Percentiles rank a stretch among this genome's conserved stretches.
phyloP scores from a whole-genome alignment of 2,888 invertebrate species.

The Athalia cordata region DNA sequence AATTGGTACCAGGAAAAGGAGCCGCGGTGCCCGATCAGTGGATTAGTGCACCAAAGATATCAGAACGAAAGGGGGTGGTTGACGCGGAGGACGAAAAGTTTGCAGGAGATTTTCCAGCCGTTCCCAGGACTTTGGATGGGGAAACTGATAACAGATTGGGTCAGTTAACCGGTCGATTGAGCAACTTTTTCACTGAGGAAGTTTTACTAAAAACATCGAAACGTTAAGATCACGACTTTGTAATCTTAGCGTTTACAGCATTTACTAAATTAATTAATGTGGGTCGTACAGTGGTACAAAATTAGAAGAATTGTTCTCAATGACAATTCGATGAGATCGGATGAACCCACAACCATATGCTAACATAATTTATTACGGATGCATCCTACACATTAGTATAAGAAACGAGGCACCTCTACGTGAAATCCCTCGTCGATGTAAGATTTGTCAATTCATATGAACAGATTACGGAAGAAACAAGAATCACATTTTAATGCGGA shows the following conservation, averaged over 20 bases:
- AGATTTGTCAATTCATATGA: background rate
- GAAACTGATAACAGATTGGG: conserved; percentile 55
- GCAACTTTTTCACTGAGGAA: conserved; percentile 64
- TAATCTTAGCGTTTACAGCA: background rate
- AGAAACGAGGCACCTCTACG: background rate
- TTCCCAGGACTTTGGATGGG: conserved; percentile 33
- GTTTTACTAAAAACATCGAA: conserved; percentile 63
- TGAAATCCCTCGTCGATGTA: background rate
- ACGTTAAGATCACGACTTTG: background rate
- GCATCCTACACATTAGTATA: conserved; percentile 14
- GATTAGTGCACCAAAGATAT: background rate
- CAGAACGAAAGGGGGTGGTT: background rate
- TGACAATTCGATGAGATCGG: background rate
- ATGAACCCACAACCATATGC: background rate
- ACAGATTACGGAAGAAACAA: background rate
- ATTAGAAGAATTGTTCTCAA: background rate
- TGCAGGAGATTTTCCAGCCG: background rate
- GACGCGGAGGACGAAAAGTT: too few species aligned
- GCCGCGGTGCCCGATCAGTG: conserved; percentile 46
- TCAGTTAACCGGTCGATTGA: conserved; percentile 58
- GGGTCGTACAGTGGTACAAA: background rate
- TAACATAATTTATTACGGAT: conserved; percentile 47
- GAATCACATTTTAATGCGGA: background rate
- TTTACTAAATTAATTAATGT: background rate
- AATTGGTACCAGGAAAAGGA: conserved; percentile 47